Conservation (phyloP, 2,113 vertebrate genomes). For the Zeus faber region DNA sequence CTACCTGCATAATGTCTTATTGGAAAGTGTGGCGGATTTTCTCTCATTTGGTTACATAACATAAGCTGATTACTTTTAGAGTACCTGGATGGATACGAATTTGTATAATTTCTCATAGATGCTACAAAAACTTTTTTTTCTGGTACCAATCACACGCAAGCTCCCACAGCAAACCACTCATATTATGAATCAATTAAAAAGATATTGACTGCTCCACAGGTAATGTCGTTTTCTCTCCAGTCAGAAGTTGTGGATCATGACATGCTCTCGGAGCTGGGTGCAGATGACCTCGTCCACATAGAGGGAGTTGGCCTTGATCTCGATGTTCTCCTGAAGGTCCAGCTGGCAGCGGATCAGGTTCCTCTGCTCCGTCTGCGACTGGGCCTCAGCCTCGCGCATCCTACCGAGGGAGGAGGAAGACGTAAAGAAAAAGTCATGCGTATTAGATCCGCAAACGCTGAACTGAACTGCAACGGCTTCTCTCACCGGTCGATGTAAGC, state of each 20-base stretch:
- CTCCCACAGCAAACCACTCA: neutral
- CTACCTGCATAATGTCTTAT: too few species aligned
- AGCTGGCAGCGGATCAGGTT: constrained; percentile 76
- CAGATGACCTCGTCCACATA: constrained; percentile 91
- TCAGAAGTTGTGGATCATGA: constrained; percentile 75
- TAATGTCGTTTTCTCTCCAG: neutral
- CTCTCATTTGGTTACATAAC: too few species aligned
- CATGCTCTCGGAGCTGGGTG: constrained; percentile 75
- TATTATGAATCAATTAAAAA: neutral
- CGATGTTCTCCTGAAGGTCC: constrained; percentile 83
- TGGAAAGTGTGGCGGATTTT: too few species aligned
- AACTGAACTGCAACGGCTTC: neutral
- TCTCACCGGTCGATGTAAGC: constrained; percentile 75
- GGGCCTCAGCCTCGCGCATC: constrained; percentile 66
- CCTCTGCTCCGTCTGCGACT: constrained; percentile 76
- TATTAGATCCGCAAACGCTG: neutral
- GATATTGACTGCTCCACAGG: neutral
- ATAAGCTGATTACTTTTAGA: too few species aligned
- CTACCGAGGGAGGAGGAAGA: constrained; percentile 54
- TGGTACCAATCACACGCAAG: too few species aligned
- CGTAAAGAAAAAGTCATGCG: neutral
- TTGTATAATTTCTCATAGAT: too few species aligned
- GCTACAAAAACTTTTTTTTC: too few species aligned
- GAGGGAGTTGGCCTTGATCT: constrained; percentile 79
- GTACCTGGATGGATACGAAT: too few species aligned